These are phyloP conservation scores for Astreopora myriophthalma DNA, from an alignment of 64 coral and sea anemone species.

Conservation along the genomic window DNA sequence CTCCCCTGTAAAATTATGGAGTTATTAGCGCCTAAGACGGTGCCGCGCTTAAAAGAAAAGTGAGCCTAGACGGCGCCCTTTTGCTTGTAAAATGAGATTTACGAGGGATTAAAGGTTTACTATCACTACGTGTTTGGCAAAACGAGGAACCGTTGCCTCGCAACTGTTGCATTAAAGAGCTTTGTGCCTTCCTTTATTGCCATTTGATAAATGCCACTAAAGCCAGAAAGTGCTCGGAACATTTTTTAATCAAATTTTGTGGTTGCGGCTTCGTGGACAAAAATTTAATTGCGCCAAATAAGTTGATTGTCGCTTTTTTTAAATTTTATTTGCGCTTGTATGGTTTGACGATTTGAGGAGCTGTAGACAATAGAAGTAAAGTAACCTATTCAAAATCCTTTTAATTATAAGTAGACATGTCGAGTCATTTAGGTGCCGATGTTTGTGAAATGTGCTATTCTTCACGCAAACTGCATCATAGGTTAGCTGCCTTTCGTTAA, in stretches of 20 bases:
- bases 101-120: constrained; percentile 23
- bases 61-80: constrained; percentile 34
- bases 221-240: background rate
- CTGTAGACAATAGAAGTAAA: background rate
- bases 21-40: constrained; percentile 61
- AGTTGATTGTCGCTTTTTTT: background rate
- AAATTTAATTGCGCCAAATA: background rate
- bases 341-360: constrained; percentile 17
- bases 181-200: background rate
- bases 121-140: background rate
- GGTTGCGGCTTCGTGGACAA: background rate
- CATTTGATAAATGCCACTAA: constrained; percentile 9
- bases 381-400: background rate
- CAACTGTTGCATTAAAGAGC: background rate
- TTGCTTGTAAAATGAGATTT: constrained; percentile 40
- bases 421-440: background rate
- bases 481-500: background rate
- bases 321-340: background rate
- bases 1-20: constrained; percentile 31
- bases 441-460: background rate
- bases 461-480: background rate
- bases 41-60: constrained; percentile 37
- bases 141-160: background rate
- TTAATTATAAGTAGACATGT: background rate
- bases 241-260: constrained; percentile 1